Evolutionary conservation across 2,113 vertebrate species (phyloP).

Genomic region (Tachysurus fulvidraco): DNA sequence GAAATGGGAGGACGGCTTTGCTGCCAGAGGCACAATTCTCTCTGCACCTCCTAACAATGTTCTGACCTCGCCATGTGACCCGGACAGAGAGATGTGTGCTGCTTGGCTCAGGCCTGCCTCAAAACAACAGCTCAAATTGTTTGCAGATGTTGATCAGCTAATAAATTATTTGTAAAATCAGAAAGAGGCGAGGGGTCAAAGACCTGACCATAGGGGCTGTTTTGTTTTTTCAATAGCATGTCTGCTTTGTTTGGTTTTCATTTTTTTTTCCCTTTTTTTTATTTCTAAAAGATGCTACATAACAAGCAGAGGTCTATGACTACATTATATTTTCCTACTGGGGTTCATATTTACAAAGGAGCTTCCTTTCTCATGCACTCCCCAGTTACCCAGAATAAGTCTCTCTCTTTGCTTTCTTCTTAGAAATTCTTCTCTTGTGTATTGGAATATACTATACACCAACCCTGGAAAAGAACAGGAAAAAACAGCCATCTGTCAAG

Average conservation of each 20-base stretch:
- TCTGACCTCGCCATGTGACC: slow-evolving; percentile 49
- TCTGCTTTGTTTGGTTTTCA: not conserved
- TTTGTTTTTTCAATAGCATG: slow-evolving; percentile 1
- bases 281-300: not conserved
- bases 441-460: slow-evolving; percentile 20
- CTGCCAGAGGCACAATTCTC: slow-evolving; percentile 38
- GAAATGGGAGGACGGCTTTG: slow-evolving; percentile 53
- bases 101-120: slow-evolving; percentile 52
- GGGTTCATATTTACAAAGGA: not conserved
- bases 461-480: slow-evolving; percentile 24
- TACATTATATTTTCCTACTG: slow-evolving; percentile 22
- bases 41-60: slow-evolving; percentile 54
- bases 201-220: slow-evolving; percentile 52
- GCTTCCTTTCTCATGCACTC: slow-evolving; percentile 21
- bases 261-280: not conserved
- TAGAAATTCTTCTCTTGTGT: not conserved
- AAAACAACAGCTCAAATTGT: slow-evolving; percentile 68
- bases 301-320: slow-evolving; percentile 5
- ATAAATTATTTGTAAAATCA: slow-evolving; percentile 67
- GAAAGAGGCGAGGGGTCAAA: slow-evolving; percentile 32
- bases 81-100: slow-evolving; percentile 57
- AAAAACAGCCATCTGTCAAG: slow-evolving; percentile 30
- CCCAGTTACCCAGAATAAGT: slow-evolving; percentile 12
- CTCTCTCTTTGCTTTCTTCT: not conserved
- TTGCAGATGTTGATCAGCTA: slow-evolving; percentile 72